phyloP scores from a whole-genome alignment of 2,113 vertebrate genomes.

The Gadus chalcogrammus region DNA sequence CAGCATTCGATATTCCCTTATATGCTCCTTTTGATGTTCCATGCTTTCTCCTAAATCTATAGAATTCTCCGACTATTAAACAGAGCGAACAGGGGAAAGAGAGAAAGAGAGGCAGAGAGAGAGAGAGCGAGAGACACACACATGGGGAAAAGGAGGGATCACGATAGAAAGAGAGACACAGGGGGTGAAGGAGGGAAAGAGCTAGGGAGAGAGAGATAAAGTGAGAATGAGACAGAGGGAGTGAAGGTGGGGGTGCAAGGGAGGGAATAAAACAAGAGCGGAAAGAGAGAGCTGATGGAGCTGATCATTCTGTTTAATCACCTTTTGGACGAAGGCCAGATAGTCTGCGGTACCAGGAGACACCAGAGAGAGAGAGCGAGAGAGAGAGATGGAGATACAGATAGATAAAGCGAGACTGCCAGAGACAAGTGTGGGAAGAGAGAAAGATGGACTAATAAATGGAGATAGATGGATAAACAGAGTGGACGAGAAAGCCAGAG shows the following conservation, averaged over 20 bases:
- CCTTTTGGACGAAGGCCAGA: constrained; percentile 96
- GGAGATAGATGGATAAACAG: constrained; percentile 13
- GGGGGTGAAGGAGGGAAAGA: not conserved
- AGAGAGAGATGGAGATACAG: constrained; percentile 38
- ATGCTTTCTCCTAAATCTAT: not conserved
- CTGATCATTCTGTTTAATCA: constrained; percentile 99
- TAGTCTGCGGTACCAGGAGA: constrained; percentile 82
- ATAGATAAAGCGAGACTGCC: constrained; percentile 20
- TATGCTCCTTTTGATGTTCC: not conserved
- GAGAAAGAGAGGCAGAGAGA: constrained; percentile 18
- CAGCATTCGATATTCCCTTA: not conserved
- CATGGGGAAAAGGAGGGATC: constrained; percentile 18
- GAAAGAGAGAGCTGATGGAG: constrained; percentile 78
- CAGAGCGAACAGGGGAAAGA: not conserved
- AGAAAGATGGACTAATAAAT: constrained; percentile 8
- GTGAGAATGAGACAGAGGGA: constrained; percentile 19
- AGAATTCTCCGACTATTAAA: not conserved
- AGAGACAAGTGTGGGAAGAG: constrained; percentile 32
- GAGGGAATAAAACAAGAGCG: constrained; percentile 38
- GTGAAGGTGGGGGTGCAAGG: constrained; percentile 41
- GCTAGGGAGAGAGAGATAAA: not conserved
- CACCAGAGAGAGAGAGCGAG: constrained; percentile 59
- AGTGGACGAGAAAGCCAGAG: constrained; percentile 36
- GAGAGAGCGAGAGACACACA: not conserved
- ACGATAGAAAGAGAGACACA: constrained; percentile 34